Percentiles rank a stretch among this genome's conserved stretches.
phyloP scores from a whole-genome alignment of 2,113 vertebrate genomes.

The Acanthisitta chloris region DNA sequence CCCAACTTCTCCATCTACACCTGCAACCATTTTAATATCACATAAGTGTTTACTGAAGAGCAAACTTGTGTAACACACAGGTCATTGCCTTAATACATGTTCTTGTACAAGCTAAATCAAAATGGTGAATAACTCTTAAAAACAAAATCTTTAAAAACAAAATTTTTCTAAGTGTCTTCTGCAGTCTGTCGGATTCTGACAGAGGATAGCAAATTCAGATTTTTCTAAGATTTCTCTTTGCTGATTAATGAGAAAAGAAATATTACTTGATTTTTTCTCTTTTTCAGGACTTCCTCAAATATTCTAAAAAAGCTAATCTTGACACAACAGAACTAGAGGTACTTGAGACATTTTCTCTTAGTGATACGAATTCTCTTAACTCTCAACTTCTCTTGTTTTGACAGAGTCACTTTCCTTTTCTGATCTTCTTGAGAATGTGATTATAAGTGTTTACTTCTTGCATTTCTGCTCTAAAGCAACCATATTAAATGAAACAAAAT shows the following conservation, averaged over 20 bases:
- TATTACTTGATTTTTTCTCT: not conserved
- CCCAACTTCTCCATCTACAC: not conserved
- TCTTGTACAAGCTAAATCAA: not conserved
- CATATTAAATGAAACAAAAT: not conserved
- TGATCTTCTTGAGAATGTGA: not conserved
- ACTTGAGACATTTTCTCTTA: slow-evolving; percentile 31
- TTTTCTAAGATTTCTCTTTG: not conserved
- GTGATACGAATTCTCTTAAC: not conserved
- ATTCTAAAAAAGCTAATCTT: slow-evolving; percentile 91
- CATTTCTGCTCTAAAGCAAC: not conserved
- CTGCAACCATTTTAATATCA: not conserved
- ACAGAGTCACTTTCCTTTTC: not conserved
- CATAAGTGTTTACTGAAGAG: not conserved
- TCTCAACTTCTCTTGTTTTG: not conserved
- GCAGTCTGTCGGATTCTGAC: not conserved
- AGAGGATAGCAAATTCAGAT: not conserved
- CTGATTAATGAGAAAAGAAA: not conserved
- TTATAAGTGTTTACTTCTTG: not conserved
- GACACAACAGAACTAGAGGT: slow-evolving; percentile 94
- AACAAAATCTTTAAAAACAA: not conserved
- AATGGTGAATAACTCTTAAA: not conserved
- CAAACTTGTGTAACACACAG: not conserved
- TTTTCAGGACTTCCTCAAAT: slow-evolving; percentile 91
- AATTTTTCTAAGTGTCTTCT: not conserved
- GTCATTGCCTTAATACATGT: not conserved